Conservation (phyloP, 2,797 vertebrate genomes). For the Molossus molossus region DNA sequence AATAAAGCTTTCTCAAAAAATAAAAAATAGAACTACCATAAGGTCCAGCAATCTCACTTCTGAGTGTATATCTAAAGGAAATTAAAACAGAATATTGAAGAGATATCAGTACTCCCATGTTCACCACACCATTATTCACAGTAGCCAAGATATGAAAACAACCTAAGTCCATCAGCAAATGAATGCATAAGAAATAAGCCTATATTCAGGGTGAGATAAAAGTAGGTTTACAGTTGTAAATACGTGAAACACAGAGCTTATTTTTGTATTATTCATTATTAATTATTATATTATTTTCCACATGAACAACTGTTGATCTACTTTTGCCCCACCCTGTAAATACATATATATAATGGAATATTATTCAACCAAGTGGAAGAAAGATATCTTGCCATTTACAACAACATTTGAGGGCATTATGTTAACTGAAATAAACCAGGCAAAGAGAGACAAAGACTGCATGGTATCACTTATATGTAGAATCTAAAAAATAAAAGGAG, state of each 20-base stretch:
- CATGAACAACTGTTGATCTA: neutral
- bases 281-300: neutral
- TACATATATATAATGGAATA: neutral
- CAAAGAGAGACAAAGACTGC: neutral
- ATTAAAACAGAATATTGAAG: neutral
- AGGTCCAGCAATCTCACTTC: neutral
- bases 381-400: neutral
- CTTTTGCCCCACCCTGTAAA: neutral
- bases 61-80: neutral
- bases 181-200: neutral
- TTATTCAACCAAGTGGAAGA: neutral
- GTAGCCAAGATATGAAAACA: neutral
- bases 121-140: neutral
- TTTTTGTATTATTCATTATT: neutral
- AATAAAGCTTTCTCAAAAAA: neutral
- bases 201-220: neutral
- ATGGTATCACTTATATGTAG: neutral
- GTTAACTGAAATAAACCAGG: neutral
- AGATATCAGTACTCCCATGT: neutral
- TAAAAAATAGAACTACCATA: neutral
- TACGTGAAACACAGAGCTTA: neutral
- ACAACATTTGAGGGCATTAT: neutral
- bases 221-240: neutral
- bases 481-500: neutral
- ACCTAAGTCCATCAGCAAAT: neutral